Base-by-base conservation (phyloP, 2,797 vertebrate species). In the Pristis pectinata region DNA sequence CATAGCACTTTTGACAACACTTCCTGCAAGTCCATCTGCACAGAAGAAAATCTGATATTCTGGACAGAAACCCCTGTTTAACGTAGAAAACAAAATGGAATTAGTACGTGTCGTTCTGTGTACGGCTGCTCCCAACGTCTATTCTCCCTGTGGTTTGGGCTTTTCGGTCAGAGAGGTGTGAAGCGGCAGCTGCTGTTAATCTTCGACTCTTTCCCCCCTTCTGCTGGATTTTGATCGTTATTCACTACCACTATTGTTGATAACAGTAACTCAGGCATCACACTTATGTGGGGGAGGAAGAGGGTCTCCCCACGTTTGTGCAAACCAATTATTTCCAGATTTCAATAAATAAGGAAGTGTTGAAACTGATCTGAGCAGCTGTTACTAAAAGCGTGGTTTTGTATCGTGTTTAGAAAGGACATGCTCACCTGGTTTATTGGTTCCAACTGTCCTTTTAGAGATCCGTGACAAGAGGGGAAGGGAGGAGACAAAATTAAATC, bases 401-500 rank as follows among this genome's bases (percentile, higher is more conserved):
- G 5, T 34, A 4, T 49, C 49, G 22, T 6, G 44, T 53, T 53
- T 10, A 3, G 30, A 9, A 89, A 19, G 56, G 13, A 24, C 37
- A 89, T 96, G 97, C 98, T 97, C 97, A 98, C 98, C 98, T 98
- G 97, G 95, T 97, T 98, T 97, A 98, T 97, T 96, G 98, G 98
- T 97, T 98, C 98, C 98, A 98, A 96, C 98, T 98, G 98, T 97
- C 97, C 97, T 98, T 98, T 98, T 98, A 97, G 96, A 98, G 96
- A 97, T 96, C 96, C 96, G 96, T 11, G 95, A 95, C 94, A 95
- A 96, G 97, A 96, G 95, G 94, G 94, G 95, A 94, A 94, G 97
- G 95, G 96, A 95, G 95, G 94, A 96, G 95, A 96, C 95, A 96
- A 95, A 97, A 95, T 96, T 37, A 97, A 96, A 97, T 95, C 96